Conservation (phyloP, 2,113 vertebrate genomes). For the Urocolius indicus region DNA sequence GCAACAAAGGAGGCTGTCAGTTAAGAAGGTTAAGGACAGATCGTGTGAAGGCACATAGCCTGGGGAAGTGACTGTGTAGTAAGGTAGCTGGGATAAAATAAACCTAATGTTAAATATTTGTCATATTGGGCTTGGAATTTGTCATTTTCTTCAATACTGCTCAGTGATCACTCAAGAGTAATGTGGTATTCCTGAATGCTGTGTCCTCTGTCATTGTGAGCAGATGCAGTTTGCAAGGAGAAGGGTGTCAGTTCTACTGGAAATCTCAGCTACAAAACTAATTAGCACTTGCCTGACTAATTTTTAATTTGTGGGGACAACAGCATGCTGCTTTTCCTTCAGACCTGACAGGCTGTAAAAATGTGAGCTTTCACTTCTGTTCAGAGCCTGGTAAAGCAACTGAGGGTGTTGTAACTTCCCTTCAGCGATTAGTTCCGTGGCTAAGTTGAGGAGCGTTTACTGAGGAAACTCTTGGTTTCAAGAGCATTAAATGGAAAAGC, state of each 20-base stretch:
- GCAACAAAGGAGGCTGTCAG: not conserved
- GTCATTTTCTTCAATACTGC: not conserved
- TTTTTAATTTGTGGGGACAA: not conserved
- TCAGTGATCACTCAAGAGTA: not conserved
- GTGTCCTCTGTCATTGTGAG: not conserved
- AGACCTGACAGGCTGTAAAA: not conserved
- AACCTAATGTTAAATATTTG: not conserved
- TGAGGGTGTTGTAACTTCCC: not conserved
- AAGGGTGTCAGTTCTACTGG: not conserved
- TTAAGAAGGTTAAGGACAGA: not conserved
- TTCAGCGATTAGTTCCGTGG: fast-evolving
- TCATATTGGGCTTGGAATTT: not conserved
- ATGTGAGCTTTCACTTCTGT: not conserved
- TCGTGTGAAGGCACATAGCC: not conserved
- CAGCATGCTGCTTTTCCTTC: not conserved
- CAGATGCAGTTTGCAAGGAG: not conserved
- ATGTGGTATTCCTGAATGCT: not conserved
- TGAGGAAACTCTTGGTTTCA: not conserved
- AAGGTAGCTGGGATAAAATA: not conserved
- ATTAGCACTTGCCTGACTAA: not conserved
- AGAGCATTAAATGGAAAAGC: not conserved
- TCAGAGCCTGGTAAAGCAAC: not conserved
- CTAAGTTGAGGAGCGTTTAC: not conserved
- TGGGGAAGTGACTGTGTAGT: not conserved
- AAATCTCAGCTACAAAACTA: not conserved